Evolutionary conservation across 2,113 vertebrate genomes (phyloP), one percentile per base, ranked within the genome.

Genomic region (Mus musculus): DNA sequence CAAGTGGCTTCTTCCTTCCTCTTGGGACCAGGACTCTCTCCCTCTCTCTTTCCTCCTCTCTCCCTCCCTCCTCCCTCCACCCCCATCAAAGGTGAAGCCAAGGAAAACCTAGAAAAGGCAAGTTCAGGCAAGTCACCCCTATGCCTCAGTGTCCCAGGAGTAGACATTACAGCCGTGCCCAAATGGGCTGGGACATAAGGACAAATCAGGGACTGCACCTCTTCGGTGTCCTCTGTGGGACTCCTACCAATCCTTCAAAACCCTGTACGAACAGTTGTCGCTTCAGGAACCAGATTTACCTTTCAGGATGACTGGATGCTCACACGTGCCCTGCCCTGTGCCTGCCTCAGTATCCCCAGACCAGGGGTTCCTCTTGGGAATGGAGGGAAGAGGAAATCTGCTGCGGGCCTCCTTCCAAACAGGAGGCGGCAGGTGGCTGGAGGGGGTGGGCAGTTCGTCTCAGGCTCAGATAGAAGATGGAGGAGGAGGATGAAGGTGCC

Each of bases 181-280:
- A 14, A 46, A 10, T 12, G 9, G 36, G 16, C 36, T 36, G 39
- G 9, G 46, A 49, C 2, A 67, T 71, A 22, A 28, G 73, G 33
- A 11, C 81, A n/a, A 76, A 39, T 28, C 39, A 14, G 61, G 67
- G 52, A 72, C n/a, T n/a, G 36, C 30, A 42, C 42, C 46, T 22
- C 12, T 2, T n/a, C 36, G 1, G 3, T 4, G 22, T 28, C 22
- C 30, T 17, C 36, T 56, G 20, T 2, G 16, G 19, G 30, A 61
- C 86, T 90, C 72, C 65, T 96, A 36, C 2, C 11, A 11, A 28
- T n/a, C 30, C 84, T 67, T 73, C 88, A 95, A 96, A 91, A 81
- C 52, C 77, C 52, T 19, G 49, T 7, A 59, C 17, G 1, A 26
- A 93, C 84, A 94, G 24, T 78, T 46, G 80, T 26, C 36, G 36